Evolutionary conservation across 2,888 invertebrate genomes (phyloP), one percentile per base, ranked within the genome.

Genomic region (Oegoconia quadripuncta): DNA sequence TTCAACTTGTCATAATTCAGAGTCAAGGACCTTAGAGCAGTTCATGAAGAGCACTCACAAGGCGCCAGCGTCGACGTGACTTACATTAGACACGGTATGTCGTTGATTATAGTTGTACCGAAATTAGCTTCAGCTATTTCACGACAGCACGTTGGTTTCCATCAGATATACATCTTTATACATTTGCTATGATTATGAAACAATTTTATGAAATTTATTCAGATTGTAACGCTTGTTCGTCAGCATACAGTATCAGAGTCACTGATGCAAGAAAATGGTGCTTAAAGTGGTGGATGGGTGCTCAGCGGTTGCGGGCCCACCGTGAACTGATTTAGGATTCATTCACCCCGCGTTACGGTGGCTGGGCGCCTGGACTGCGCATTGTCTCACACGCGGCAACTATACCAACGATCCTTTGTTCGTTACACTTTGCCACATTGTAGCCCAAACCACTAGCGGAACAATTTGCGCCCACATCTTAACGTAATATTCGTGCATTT

Each of bases 391-490:
- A 67, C 59, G 43, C 54, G 58, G 61, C 62, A 63, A 74, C 67
- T 70, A 75, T 67, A 59, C 63, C 73, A 82, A 82, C 71, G 74
- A 76, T 75, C 79, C 83, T 84, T 84, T 83, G 83, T 84, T 77
- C 61, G 70, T 62, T 73, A 75, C 74, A 75, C 54, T 74, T 76
- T 73, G 55, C 67, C 55, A 81, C 79, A 77, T 52, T 74, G 76
- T 77, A 74, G 67, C 65, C 61, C 48, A 68, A 68, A 75, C 70
- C 67, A 64, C 68, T 67, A 65, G 64, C 61, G 59, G 61, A 74
- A 71, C 70, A 74, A 66, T 77, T 75, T 65, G 73, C 76, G 65
- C 73, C 73, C 74, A 78, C 76, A 66, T 69, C 68, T 61, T 60
- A 73, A 69, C 64, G 64, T 64, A 70, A 71, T 65, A 65, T 69